Conservation (phyloP, 2,797 vertebrate species). For the Mormyrus hasselquistii region DNA sequence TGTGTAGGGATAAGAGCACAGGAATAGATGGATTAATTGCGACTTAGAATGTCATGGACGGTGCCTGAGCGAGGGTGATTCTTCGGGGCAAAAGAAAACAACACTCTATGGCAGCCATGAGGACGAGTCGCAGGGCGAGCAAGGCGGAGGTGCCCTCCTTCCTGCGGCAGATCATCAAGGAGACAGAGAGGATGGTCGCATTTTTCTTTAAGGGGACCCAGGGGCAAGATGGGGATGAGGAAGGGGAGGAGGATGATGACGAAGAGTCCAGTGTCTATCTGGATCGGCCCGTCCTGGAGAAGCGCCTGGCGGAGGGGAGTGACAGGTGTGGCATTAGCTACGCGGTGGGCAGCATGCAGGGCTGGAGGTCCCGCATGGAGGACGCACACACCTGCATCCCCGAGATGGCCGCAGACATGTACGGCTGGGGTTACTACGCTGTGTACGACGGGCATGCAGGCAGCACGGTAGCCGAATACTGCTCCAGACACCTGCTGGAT, state of each 20-base stretch:
- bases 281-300: constrained; percentile 58
- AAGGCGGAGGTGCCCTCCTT: constrained; percentile 66
- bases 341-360: constrained; percentile 68
- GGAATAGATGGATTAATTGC: constrained; percentile 56
- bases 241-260: constrained; percentile 27
- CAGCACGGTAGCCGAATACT: constrained; percentile 64
- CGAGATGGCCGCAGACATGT: constrained; percentile 50
- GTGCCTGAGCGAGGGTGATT: not conserved
- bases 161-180: constrained; percentile 61
- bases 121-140: constrained; percentile 58
- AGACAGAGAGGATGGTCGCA: constrained; percentile 68
- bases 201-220: constrained; percentile 62
- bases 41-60: constrained; percentile 23
- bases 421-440: constrained; percentile 67
- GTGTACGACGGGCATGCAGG: constrained; percentile 74
- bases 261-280: constrained; percentile 56
- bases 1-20: constrained; percentile 47
- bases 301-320: constrained; percentile 56
- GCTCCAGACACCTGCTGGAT: constrained; percentile 63
- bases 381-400: constrained; percentile 67
- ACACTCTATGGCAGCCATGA: constrained; percentile 51
- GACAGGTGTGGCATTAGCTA: constrained; percentile 51
- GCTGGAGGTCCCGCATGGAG: constrained; percentile 73
- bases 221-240: constrained; percentile 34
- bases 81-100: not conserved